Conservation (phyloP, 1,140 invertebrate genomes). For the Leptonema lineaticorne region DNA sequence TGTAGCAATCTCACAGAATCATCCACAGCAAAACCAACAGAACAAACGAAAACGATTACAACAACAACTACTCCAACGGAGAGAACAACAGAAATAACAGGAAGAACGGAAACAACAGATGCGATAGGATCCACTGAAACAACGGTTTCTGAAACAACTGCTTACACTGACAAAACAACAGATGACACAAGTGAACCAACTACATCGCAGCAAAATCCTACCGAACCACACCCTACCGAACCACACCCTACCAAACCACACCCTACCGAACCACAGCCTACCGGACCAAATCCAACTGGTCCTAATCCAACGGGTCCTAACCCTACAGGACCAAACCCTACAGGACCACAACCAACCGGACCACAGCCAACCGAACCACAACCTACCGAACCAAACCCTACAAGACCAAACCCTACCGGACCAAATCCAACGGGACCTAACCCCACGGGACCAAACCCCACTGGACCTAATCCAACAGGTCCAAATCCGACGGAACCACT, state of each 20-base stretch:
- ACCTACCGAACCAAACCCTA: background rate
- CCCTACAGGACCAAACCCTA: background rate
- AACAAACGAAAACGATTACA: background rate
- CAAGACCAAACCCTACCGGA: too few species aligned
- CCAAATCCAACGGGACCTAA: background rate
- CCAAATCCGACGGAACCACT: background rate
- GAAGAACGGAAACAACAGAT: too few species aligned
- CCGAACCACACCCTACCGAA: background rate
- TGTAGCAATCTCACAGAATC: background rate
- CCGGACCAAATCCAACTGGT: background rate
- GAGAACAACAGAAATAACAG: background rate
- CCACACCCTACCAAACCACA: too few species aligned
- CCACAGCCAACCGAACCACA: too few species aligned
- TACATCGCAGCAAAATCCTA: background rate
- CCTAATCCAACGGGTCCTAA: too few species aligned
- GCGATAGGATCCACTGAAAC: background rate
- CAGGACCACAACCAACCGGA: too few species aligned
- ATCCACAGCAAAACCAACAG: background rate
- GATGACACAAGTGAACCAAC: background rate
- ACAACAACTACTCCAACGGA: background rate
- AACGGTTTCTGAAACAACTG: background rate
- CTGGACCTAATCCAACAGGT: background rate
- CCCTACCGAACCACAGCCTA: background rate
- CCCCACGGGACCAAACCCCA: too few species aligned
- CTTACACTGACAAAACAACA: background rate